Evolutionary conservation across 2,113 vertebrate genomes (phyloP).

Genomic region (Myxocyprinus asiaticus): DNA sequence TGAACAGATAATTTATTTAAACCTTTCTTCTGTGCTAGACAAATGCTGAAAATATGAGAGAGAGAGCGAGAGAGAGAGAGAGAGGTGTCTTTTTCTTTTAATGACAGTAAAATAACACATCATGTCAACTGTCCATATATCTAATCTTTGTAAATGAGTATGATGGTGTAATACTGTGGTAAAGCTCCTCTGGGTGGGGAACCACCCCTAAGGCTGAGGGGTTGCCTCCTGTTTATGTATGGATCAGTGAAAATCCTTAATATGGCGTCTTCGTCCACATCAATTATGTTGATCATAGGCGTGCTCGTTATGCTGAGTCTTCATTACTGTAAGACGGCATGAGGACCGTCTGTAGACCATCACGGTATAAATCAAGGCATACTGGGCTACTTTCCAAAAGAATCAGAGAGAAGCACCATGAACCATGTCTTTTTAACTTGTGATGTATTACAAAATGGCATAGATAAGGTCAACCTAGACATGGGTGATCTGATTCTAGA

Average conservation of each 20-base stretch:
- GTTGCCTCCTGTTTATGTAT: constrained; percentile 73
- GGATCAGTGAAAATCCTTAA: constrained; percentile 77
- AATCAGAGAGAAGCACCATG: constrained; percentile 73
- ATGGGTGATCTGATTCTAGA: background rate
- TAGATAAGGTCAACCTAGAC: constrained; percentile 5
- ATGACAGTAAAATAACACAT: too few relatives aligned
- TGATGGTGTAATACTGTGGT: background rate
- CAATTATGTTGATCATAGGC: constrained; percentile 90
- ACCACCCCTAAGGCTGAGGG: constrained; percentile 69
- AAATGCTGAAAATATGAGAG: too few relatives aligned
- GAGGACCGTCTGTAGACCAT: constrained; percentile 76
- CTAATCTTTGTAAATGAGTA: background rate
- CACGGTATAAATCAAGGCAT: constrained; percentile 44
- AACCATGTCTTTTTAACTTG: constrained; percentile 18
- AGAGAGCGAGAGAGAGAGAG: too few relatives aligned
- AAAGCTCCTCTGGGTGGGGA: constrained; percentile 57
- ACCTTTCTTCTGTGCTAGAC: too few relatives aligned
- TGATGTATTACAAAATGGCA: background rate
- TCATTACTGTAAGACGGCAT: constrained; percentile 85
- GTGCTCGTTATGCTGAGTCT: constrained; percentile 84
- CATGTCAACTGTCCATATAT: too few relatives aligned
- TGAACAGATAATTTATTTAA: too few relatives aligned
- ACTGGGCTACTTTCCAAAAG: constrained; percentile 39
- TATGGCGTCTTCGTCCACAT: constrained; percentile 77
- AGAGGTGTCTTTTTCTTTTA: too few relatives aligned